Percentiles rank a stretch among this genome's conserved stretches.
These are phyloP conservation scores for Cochlearius cochlearius DNA, from an alignment of 2,113 vertebrate species.

Conservation along the genomic window DNA sequence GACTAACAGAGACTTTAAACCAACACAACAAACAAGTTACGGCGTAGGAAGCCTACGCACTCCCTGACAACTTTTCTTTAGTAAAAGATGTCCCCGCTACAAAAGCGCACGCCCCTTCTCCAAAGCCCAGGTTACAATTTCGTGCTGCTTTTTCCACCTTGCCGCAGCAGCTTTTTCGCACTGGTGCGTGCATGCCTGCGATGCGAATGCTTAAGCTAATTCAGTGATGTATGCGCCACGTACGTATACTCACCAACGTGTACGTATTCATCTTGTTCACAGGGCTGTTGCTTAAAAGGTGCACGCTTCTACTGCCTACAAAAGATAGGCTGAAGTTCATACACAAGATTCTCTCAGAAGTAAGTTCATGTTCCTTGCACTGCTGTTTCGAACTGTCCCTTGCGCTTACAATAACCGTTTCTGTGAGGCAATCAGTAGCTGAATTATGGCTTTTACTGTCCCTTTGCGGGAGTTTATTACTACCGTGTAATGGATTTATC, in stretches of 20 bases:
- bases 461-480: background rate
- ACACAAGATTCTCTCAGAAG: conserved; percentile 79
- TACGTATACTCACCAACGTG: background rate
- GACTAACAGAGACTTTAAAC: background rate
- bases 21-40: background rate
- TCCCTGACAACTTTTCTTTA: background rate
- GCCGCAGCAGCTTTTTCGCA: background rate
- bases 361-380: conserved; percentile 38
- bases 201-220: background rate
- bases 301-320: conserved; percentile 85
- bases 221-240: background rate
- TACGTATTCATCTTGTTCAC: background rate
- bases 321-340: conserved; percentile 86
- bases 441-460: background rate
- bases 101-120: background rate
- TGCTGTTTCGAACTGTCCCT: rapidly evolving
- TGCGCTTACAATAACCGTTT: rapidly evolving
- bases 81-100: background rate
- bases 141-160: background rate
- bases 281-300: conserved; percentile 91
- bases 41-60: background rate
- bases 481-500: background rate
- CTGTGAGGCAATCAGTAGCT: rapidly evolving
- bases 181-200: rapidly evolving
- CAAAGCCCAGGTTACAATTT: background rate